These are phyloP conservation scores for Hydrophis major DNA, from an alignment of 2,797 vertebrate genomes.

Conservation along the genomic window DNA sequence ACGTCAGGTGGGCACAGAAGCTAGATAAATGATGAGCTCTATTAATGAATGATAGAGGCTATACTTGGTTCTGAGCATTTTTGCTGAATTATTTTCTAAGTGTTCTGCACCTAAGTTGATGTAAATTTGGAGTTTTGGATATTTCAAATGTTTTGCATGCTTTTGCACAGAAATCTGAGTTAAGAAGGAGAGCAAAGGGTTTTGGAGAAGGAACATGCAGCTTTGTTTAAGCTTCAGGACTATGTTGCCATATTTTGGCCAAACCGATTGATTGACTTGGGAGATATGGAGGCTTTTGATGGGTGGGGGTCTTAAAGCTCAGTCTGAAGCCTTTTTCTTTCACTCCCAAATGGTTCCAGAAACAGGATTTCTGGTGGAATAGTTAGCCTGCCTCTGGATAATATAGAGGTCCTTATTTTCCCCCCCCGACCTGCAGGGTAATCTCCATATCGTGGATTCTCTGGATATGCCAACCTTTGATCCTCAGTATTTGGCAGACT, in stretches of 20 bases:
- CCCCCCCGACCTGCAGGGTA: conserved; percentile 66
- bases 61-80: not conserved
- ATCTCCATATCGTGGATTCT: conserved; percentile 81
- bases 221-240: not conserved
- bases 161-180: not conserved
- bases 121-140: not conserved
- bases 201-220: not conserved
- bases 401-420: not conserved
- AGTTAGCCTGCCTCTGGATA: not conserved
- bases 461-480: conserved; percentile 81
- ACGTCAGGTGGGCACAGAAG: not conserved
- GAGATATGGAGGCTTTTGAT: not conserved
- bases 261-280: not conserved
- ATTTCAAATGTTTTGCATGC: not conserved
- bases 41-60: not conserved
- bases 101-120: not conserved
- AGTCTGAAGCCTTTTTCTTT: not conserved
- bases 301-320: not conserved
- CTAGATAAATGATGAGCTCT: not conserved
- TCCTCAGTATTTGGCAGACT: conserved; percentile 79
- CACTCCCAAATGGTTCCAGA: not conserved
- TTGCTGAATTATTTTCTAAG: not conserved
- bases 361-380: not conserved
- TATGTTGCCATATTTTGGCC: not conserved
- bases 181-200: not conserved